Percentiles rank a stretch among this genome's conserved stretches.
phyloP scores from a whole-genome alignment of 2,888 invertebrate species.

The Biston stratarius region DNA sequence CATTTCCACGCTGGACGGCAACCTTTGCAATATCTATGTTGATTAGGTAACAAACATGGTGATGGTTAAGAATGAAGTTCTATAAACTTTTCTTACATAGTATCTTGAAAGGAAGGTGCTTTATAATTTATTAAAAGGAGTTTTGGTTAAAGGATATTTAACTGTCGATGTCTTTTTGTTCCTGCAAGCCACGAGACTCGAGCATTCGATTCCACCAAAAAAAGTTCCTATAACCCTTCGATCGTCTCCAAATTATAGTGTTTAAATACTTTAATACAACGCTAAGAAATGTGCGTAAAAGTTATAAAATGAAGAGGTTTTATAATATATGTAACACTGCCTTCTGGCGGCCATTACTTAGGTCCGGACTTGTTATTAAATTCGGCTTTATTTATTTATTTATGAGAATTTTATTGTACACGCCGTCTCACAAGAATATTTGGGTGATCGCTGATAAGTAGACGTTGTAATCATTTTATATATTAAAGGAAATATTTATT shows the following conservation, averaged over 20 bases:
- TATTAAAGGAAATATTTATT: neutral
- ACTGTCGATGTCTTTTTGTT: slow-evolving; percentile 26
- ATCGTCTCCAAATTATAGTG: slow-evolving; percentile 80
- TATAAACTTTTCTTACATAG: slow-evolving; percentile 1
- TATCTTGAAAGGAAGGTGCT: neutral
- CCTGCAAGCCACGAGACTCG: slow-evolving; percentile 45
- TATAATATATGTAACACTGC: slow-evolving; percentile 82
- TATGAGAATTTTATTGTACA: slow-evolving; percentile 72
- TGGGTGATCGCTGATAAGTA: slow-evolving; percentile 34
- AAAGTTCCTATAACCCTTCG: slow-evolving; percentile 63
- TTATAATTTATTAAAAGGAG: slow-evolving; percentile 13
- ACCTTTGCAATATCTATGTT: no score
- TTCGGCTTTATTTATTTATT: slow-evolving; percentile 84
- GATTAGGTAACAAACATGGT: slow-evolving; percentile 5
- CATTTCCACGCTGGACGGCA: no score
- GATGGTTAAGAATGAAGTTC: neutral
- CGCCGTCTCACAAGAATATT: slow-evolving; percentile 22
- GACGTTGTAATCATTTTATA: slow-evolving; percentile 9
- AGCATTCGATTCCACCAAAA: slow-evolving; percentile 64
- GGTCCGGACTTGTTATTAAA: slow-evolving; percentile 81
- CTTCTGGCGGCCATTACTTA: slow-evolving; percentile 84
- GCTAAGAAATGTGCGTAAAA: slow-evolving; percentile 82
- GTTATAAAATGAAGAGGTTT: slow-evolving; percentile 72
- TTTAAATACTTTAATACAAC: slow-evolving; percentile 80
- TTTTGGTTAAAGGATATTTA: slow-evolving; percentile 5